Base-by-base conservation (phyloP, 2,797 vertebrate genomes). In the Toxotes lorentzi region DNA sequence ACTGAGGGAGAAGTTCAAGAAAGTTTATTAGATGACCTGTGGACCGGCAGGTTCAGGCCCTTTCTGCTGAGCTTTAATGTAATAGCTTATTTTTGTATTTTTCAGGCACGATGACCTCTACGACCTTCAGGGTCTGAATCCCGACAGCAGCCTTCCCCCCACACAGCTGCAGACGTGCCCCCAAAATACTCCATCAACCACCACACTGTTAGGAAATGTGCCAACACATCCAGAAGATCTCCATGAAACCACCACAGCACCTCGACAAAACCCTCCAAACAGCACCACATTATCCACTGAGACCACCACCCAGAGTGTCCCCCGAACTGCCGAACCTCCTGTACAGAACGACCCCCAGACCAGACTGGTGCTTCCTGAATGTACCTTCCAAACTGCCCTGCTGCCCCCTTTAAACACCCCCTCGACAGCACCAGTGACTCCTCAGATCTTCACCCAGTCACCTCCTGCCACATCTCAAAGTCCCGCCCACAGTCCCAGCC, bases 61-160 rank as follows among this genome's bases (percentile, higher is more conserved):
- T 27, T 56, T 24, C 53, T 45, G 38, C 14, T 41, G 7, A 50
- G 24, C 16, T 5, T 2, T 35, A 21, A 10, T 58, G 4, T 70
- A 35, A 47, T 5, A 14, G 3, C 35, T 4, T 5, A 4, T 51
- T 47, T 27, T 58, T 11, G 34, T 35, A 6, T 1, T 76, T 72
- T 83, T 60, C 68, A 92, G 91, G 60, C 19, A 71, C 23, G 77
- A 88, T 53, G 87, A 87, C 40, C 43, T 79, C 43, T 76, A 64
- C 58, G 70, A 85, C 43, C 67, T 60, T 10, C 70, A 84, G 40
- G 50, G 24, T 70, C 59, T 76, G 21, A 77, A 72, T n/a, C 10
- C 47, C 30, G 71, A 82, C 57, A 56, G 48, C 30, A 51, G 24
- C 56, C 38, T 10, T 2, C 47, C 23, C 11, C 43, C 71, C 17